These are phyloP conservation scores for Tinamus major DNA, from an alignment of 2,797 vertebrate species.

Conservation along the genomic window DNA sequence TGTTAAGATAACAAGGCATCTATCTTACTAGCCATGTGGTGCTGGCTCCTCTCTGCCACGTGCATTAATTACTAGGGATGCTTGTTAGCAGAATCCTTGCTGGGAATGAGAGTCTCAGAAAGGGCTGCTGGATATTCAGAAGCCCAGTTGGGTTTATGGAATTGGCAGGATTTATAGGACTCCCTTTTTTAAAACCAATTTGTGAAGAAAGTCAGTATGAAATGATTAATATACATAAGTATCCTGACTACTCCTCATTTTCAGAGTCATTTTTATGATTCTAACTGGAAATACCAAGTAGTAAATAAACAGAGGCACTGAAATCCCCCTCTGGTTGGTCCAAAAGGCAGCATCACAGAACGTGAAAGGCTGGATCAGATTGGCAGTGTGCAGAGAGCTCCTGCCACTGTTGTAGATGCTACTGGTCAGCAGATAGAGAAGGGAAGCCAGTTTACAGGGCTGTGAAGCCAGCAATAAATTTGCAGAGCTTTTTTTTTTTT, in stretches of 20 bases:
- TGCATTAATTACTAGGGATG: background rate
- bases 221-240: background rate
- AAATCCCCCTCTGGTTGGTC: background rate
- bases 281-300: conserved; percentile 24
- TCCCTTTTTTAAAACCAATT: background rate
- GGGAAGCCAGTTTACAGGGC: background rate
- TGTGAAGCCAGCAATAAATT: conserved; percentile 45
- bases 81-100: conserved; percentile 14
- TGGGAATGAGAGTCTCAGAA: background rate
- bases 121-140: conserved; percentile 11
- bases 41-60: background rate
- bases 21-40: conserved; percentile 13
- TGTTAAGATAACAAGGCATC: background rate
- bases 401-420: background rate
- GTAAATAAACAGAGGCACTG: background rate
- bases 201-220: background rate
- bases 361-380: background rate
- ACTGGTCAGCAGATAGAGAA: conserved; percentile 54
- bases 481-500: conserved; percentile 33
- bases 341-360: background rate
- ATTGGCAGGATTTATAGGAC: background rate
- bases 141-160: background rate
- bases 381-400: background rate
- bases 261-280: background rate
- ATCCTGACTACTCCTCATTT: background rate